A percentile compares a stretch with the other conserved stretches of the same genome.
These are phyloP conservation scores for Nephila pilipes DNA, from an alignment of 1,140 invertebrate genomes.

Conservation along the genomic window DNA sequence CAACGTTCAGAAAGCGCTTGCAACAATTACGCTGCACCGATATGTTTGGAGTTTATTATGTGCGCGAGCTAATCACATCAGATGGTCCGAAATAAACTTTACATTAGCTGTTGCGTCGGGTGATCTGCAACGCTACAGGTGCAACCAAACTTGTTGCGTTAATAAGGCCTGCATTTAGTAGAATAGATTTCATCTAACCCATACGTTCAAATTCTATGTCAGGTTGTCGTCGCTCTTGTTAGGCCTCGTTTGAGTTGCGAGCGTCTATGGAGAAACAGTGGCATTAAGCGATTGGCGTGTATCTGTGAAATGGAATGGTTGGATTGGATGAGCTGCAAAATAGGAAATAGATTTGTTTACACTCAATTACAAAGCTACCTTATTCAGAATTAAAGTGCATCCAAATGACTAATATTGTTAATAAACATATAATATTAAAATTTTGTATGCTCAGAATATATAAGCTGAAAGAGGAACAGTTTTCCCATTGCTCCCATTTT, in stretches of 20 bases:
- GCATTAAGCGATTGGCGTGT: background rate
- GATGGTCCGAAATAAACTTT: slow-evolving; percentile 75
- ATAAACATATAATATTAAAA: too few species aligned
- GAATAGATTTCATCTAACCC: background rate
- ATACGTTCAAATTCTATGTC: slow-evolving; percentile 31
- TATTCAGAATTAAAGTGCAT: background rate
- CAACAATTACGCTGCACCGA: slow-evolving; percentile 66
- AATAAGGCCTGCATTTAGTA: slow-evolving; percentile 43
- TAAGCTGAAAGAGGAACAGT: too few species aligned
- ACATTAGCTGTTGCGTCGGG: slow-evolving; percentile 44
- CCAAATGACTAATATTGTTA: too few species aligned
- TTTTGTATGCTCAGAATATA: too few species aligned
- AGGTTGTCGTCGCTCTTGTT: slow-evolving; percentile 28
- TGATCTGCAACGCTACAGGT: slow-evolving; percentile 61
- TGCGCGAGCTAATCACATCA: slow-evolving; percentile 70
- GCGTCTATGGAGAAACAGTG: background rate
- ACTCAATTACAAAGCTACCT: background rate
- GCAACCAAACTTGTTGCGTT: slow-evolving; percentile 70
- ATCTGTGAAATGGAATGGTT: background rate
- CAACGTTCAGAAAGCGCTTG: slow-evolving; percentile 62
- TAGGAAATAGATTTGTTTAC: slow-evolving; percentile 32
- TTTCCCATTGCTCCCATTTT: too few species aligned
- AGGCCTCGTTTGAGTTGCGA: slow-evolving; percentile 19
- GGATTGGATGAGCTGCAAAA: background rate
- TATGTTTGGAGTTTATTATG: slow-evolving; percentile 72